Base-by-base conservation (phyloP, 2,797 vertebrate species). In the Alexandromys oeconomus region DNA sequence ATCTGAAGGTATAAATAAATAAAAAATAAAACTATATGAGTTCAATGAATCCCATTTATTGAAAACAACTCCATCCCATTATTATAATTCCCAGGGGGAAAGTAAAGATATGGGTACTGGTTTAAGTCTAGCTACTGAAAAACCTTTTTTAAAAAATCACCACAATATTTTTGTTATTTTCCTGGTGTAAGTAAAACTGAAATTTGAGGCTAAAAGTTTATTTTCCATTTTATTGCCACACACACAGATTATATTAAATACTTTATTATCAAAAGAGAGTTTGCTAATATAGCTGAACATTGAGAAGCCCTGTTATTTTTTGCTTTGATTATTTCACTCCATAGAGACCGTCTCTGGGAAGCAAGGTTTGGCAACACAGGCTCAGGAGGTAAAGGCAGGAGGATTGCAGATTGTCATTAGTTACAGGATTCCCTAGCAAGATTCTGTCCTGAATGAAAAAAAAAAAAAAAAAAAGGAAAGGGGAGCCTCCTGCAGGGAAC, bases 151-250 rank as follows among this genome's bases (percentile, higher is more conserved):
- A 73, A 84, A 90, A 23, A 21, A 48, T 11, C 3, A 34, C 1
- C 61, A 82, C 25, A 43, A 27, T 13, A 78, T 96, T 31, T 88
- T 59, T 93, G 3, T 67, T 87, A 92, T 61, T 84, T 51, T 2
- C 40, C 1, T 74, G 51, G 89, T 43, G 74, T 65, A 76, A 93
- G 10, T 63, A 87, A 96, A 92, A 84, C 29, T 80, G 25, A 46
- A 94, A 91, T 77, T 94, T 78, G 80, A 82, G 31, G 57, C 84
- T 95, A 57, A 93, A 95, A 63, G 8, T 73, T 54, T 11, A 84
- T 65, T 89, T 89, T 76, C 48, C 12, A 81, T 10, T 21, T 82
- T 65, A 73, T 65, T 61, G 17, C 0, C 25, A 63, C 23, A 76
- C 6, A 29, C 7, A 86, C 0, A 81, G 15, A 59, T 89, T 90